Evolutionary conservation across 2,888 invertebrate genomes (phyloP).

Genomic region (Euplexia lucipara): DNA sequence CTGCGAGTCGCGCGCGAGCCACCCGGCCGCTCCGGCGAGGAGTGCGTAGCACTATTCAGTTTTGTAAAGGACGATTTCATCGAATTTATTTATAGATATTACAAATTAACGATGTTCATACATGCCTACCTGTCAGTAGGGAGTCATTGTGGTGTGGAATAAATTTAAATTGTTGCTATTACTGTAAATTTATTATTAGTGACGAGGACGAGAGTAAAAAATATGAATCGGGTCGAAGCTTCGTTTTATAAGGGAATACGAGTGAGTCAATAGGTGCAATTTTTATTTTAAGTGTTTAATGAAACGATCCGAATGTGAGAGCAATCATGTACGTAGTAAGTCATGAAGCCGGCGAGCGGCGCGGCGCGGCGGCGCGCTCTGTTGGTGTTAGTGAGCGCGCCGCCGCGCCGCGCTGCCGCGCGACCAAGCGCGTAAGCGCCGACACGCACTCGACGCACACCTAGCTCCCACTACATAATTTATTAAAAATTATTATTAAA

Average conservation of each 20-base stretch:
- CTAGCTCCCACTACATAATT: constrained; percentile 81
- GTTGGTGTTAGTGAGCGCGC: constrained; percentile 58
- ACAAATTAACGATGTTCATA: constrained; percentile 87
- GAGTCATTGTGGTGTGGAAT: constrained; percentile 87
- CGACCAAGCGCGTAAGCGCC: constrained; percentile 51
- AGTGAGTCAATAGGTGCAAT: constrained; percentile 90
- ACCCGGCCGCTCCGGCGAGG: constrained; percentile 70
- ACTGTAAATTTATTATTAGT: constrained; percentile 88
- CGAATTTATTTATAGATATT: constrained; percentile 91
- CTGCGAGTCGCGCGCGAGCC: constrained; percentile 59
- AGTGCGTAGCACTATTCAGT: constrained; percentile 76
- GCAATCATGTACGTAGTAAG: constrained; percentile 61
- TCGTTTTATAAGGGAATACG: constrained; percentile 86
- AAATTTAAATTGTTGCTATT: constrained; percentile 89
- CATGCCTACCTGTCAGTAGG: constrained; percentile 84
- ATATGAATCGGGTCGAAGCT: constrained; percentile 88
- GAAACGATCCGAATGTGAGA: constrained; percentile 66
- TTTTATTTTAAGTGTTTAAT: constrained; percentile 84
- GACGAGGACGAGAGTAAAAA: constrained; percentile 84
- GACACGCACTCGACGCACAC: constrained; percentile 68
- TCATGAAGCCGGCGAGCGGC: constrained; percentile 52
- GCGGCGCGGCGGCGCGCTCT: constrained; percentile 57
- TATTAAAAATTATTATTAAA: constrained; percentile 86
- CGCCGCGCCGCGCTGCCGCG: constrained; percentile 40
- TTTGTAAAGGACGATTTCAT: constrained; percentile 89